These are phyloP conservation scores for Catostomus latipinnis DNA, from an alignment of 2,797 vertebrate species.

Conservation along the genomic window DNA sequence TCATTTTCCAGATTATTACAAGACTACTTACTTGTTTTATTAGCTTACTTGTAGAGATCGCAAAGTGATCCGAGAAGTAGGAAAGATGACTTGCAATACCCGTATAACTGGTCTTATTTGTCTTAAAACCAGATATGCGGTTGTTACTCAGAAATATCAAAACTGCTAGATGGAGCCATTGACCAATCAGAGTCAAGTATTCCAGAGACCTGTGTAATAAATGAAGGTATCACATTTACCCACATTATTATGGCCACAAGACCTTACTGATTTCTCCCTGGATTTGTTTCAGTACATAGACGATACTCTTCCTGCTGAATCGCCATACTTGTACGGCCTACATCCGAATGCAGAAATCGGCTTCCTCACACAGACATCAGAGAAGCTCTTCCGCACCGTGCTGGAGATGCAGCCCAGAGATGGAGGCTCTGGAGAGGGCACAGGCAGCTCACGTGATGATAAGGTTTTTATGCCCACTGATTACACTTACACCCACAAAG, in stretches of 20 bases:
- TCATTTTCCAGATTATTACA: no score
- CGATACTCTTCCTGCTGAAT: slow-evolving; percentile 84
- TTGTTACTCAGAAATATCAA: no score
- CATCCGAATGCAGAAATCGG: slow-evolving; percentile 96
- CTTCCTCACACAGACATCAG: slow-evolving; percentile 90
- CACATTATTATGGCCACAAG: neutral
- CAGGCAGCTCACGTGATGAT: slow-evolving; percentile 78
- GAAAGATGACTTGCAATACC: no score
- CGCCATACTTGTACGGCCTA: slow-evolving; percentile 91
- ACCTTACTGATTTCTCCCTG: slow-evolving; percentile 1
- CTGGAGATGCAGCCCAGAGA: slow-evolving; percentile 91
- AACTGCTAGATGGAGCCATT: no score
- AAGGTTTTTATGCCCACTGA: slow-evolving; percentile 74
- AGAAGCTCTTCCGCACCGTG: slow-evolving; percentile 87
- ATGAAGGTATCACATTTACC: slow-evolving; percentile 3
- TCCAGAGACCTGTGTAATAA: neutral
- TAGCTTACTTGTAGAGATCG: no score
- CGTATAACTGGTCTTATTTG: no score
- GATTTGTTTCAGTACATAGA: slow-evolving; percentile 86
- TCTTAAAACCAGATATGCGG: no score
- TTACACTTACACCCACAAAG: neutral
- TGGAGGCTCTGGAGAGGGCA: slow-evolving; percentile 72
- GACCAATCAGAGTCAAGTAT: no score
- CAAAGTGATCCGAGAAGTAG: no score
- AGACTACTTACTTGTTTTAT: no score